phyloP scores from a whole-genome alignment of 2,797 vertebrate genomes.

The Trichosurus vulpecula region DNA sequence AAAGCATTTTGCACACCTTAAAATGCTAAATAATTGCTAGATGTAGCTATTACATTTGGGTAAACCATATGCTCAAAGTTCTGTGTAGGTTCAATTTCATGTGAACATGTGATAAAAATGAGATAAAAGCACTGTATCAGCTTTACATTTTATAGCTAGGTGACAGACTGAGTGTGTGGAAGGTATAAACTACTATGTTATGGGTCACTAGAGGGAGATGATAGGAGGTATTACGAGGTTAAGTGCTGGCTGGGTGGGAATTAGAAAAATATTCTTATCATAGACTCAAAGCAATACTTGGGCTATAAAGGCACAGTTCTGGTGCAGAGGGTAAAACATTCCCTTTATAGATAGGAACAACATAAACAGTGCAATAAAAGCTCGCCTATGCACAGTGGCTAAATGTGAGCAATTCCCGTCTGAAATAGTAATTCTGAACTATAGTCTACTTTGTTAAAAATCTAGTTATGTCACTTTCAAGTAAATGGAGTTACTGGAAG shows the following conservation, averaged over 20 bases:
- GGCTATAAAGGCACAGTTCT: neutral
- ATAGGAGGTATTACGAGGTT: neutral
- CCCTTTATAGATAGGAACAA: neutral
- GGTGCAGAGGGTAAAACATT: neutral
- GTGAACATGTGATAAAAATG: neutral
- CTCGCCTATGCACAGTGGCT: neutral
- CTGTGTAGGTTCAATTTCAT: neutral
- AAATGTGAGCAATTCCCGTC: constrained; percentile 38
- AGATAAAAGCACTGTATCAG: neutral
- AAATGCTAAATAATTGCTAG: neutral
- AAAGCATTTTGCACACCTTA: neutral
- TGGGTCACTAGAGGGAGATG: neutral
- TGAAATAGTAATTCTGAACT: constrained; percentile 44
- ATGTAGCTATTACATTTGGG: neutral
- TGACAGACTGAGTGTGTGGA: neutral
- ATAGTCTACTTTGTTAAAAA: constrained; percentile 33
- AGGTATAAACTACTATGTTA: neutral
- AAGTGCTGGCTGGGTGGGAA: neutral
- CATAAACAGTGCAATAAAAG: constrained; percentile 5
- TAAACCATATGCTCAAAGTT: neutral
- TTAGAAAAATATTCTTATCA: neutral
- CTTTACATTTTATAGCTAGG: neutral
- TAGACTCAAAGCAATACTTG: neutral
- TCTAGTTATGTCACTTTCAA: constrained; percentile 6
- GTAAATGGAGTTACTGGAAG: neutral